Base-by-base conservation (phyloP, 2,888 invertebrate genomes). In the Hirtodrosophila confusa region DNA sequence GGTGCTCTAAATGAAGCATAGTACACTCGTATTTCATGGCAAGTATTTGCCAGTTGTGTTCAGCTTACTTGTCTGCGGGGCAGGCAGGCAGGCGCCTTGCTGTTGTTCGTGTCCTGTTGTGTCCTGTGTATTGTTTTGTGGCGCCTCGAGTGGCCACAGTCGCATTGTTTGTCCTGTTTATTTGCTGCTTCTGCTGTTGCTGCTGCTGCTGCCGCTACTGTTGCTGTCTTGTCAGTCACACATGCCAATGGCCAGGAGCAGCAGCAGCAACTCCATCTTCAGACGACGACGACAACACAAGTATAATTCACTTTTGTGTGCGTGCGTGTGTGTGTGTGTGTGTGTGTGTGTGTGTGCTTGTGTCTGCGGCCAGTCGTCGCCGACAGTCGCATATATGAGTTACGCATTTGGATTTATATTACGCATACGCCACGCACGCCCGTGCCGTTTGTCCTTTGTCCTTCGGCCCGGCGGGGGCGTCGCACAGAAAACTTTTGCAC, bases 401-500 rank as follows among this genome's bases (percentile, higher is more conserved):
- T 60, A 53, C 60, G 68, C 63, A 66, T 64, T 67, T 71, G 56
- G 60, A 56, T 72, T 79, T 78, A 70, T 66, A 79, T 80, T 86
- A 73, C 78, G 70, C 70, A 78, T 78, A 86, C 82, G 80, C 60
- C 67, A 23, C 43, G 31, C 31, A 27, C 48, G 7, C n/a, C 27
- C 11, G 36, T 36, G 61, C 53, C 54, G 17, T 60, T 50, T 47
- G 43, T 50, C 27, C 44, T 40, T 54, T 36, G 4, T 27, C 23
- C 23, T 17, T 44, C 11, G 33, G 4, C 7, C 10, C 8, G 17
- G 17, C 17, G 17, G 17, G 17, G 17, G 27, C n/a, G 39, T 39
- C 50, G 48, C 58, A 63, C 41, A 70, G 17, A 17, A 75, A 82
- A 85, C 68, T 83, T 83, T 76, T 70, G 71, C 79, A 80, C 80